These are phyloP conservation scores for Triplophysa tibetana DNA, from an alignment of 2,113 vertebrate genomes.

Conservation along the genomic window DNA sequence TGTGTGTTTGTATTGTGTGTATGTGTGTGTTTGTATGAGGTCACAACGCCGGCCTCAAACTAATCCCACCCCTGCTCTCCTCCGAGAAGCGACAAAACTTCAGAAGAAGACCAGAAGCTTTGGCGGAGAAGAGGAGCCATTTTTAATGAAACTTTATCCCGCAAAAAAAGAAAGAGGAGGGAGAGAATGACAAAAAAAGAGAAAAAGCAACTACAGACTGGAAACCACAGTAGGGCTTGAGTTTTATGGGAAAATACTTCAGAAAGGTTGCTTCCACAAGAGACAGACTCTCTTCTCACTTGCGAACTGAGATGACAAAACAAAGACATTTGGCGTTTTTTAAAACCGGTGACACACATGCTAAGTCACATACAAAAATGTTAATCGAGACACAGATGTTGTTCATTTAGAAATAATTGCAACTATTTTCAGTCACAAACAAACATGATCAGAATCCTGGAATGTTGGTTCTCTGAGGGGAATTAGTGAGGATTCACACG, in stretches of 20 bases:
- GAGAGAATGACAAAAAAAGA: conserved; percentile 15
- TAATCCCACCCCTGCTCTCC: conserved; percentile 34
- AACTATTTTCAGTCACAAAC: conserved; percentile 22
- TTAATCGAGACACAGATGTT: conserved; percentile 25
- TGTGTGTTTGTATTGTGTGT: conserved; percentile 42
- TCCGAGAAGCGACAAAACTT: conserved; percentile 22
- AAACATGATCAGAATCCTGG: conserved; percentile 16
- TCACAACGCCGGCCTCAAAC: conserved; percentile 39
- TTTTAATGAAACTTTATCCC: conserved; percentile 44
- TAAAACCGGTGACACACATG: background rate
- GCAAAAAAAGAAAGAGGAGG: background rate
- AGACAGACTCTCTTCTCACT: conserved; percentile 39
- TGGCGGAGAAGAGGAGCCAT: conserved; percentile 25
- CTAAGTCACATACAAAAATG: conserved; percentile 33
- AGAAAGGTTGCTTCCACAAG: conserved; percentile 53
- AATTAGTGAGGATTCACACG: background rate
- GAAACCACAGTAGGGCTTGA: conserved; percentile 51
- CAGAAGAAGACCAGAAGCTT: conserved; percentile 45
- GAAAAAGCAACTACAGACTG: conserved; percentile 25
- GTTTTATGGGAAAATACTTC: conserved; percentile 66
- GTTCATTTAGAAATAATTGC: conserved; percentile 13
- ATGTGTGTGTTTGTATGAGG: conserved; percentile 31
- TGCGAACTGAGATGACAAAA: background rate
- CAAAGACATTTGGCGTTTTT: conserved; percentile 10
- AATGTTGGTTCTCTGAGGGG: background rate